phyloP scores from a whole-genome alignment of 1,140 invertebrate species.

The Dinoponera quadriceps region DNA sequence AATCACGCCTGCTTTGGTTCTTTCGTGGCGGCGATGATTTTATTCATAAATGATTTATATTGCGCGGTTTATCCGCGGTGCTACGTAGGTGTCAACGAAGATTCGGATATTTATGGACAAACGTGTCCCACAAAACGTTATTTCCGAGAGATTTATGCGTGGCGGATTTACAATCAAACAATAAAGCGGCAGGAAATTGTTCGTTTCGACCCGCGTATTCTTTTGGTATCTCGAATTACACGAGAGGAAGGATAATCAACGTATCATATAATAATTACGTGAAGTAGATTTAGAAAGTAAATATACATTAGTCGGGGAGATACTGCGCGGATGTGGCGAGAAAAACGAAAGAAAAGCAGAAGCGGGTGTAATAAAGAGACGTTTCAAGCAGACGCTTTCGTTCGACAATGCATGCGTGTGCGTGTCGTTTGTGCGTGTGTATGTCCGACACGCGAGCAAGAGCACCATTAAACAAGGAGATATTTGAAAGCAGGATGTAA shows the following conservation, averaged over 20 bases:
- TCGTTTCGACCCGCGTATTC: too few relatives aligned
- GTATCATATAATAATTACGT: slow-evolving; percentile 7
- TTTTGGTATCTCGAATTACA: too few relatives aligned
- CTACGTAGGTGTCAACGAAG: not conserved
- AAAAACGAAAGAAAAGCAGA: not conserved
- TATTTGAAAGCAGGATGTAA: slow-evolving; percentile 30
- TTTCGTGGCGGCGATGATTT: slow-evolving; percentile 21
- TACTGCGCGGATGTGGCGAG: slow-evolving; percentile 1
- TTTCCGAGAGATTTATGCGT: too few relatives aligned
- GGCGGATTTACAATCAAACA: too few relatives aligned
- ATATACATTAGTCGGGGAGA: slow-evolving; percentile 25
- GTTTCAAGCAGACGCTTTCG: not conserved
- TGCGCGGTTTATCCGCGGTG: not conserved
- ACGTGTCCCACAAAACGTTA: not conserved
- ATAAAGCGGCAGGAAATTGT: too few relatives aligned
- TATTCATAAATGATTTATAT: slow-evolving; percentile 28
- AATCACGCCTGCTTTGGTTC: slow-evolving; percentile 49
- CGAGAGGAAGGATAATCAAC: slow-evolving; percentile 19
- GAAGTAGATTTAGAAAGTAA: slow-evolving; percentile 43
- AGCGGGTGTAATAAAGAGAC: not conserved
- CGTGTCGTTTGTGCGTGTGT: not conserved
- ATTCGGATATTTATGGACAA: not conserved
- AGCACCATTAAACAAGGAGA: slow-evolving; percentile 15
- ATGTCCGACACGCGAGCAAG: not conserved
- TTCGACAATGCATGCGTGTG: not conserved